Conservation (phyloP, 2,113 vertebrate species). For the Channa maculata region DNA sequence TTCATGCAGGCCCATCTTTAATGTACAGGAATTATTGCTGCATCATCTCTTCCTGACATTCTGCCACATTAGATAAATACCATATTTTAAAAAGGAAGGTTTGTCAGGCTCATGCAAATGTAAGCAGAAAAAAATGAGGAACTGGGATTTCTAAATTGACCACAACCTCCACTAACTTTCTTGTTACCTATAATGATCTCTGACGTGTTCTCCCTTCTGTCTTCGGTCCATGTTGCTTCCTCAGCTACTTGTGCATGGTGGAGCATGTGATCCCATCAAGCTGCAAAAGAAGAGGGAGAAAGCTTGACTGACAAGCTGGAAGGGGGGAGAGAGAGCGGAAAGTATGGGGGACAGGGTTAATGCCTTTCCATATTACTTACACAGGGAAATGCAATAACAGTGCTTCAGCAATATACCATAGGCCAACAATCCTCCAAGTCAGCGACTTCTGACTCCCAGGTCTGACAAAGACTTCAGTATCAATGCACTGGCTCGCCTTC, state of each 20-base stretch:
- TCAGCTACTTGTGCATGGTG: slow-evolving; percentile 39
- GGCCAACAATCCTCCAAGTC: slow-evolving; percentile 64
- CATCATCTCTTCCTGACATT: background rate
- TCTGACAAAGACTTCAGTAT: slow-evolving; percentile 65
- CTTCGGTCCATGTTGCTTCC: slow-evolving; percentile 12
- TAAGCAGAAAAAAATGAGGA: slow-evolving; percentile 12
- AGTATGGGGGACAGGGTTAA: background rate
- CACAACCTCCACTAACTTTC: background rate
- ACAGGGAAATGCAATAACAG: slow-evolving; percentile 72
- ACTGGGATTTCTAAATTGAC: background rate
- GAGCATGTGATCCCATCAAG: slow-evolving; percentile 43
- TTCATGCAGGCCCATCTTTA: too few species aligned
- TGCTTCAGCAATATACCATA: slow-evolving; percentile 60
- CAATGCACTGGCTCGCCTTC: slow-evolving; percentile 29
- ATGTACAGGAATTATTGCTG: background rate
- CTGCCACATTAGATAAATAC: background rate
- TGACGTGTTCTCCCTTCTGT: background rate
- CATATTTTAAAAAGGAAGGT: background rate
- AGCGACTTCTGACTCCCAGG: slow-evolving; percentile 59
- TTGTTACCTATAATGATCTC: slow-evolving; percentile 6
- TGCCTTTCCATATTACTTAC: slow-evolving; percentile 57
- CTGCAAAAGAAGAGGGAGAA: background rate
- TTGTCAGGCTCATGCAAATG: background rate
- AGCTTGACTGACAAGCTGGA: slow-evolving; percentile 24
- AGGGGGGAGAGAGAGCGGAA: background rate